Evolutionary conservation across 2,888 invertebrate species (phyloP), one percentile per base, ranked within the genome.

Genomic region (Sylvicola cinctus): DNA sequence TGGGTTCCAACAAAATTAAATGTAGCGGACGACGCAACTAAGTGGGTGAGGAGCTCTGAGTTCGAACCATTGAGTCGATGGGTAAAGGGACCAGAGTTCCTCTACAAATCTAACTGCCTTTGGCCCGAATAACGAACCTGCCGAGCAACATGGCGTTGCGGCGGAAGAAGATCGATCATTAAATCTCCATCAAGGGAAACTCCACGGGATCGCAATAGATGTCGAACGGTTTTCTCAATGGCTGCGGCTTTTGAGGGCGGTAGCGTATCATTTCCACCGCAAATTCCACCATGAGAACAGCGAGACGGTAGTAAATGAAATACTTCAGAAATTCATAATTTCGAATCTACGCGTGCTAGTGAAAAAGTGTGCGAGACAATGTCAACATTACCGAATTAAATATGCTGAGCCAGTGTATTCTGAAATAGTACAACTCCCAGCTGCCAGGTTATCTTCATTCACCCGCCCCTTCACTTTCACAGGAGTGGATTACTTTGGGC

Each of bases 1-100:
- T 45, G 44, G 44, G 34, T 44, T 1, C 40, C 43, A 2, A 37
- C 45, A 2, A 31, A 32, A 11, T 15, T 36, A 11, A 46, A 45
- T 29, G 38, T 43, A 0, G 45, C 45, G 2, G 45, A 46, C 31
- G 42, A 41, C n/a, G 41, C 44, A 6, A 43, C 41, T 3, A 27
- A 36, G n/a, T 14, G 16, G 20, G 8, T 29, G 4, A 6, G 15
- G 2, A 29, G 13, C 16, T 12, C 4, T 11, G 11, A 17, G 3
- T 7, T 27, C 7, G 32, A 27, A 7, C 16, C 27, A 20, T 31
- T 16, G n/a, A n/a, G n/a, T n/a, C n/a, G n/a, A n/a, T n/a, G n/a
- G n/a, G n/a, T n/a, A n/a, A n/a, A n/a, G n/a, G 31, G 34, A 16
- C 12, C 6, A n/a, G n/a, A n/a, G n/a, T n/a, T n/a, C 29, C 10